Evolutionary conservation across 2,888 invertebrate species (phyloP), one percentile per base, ranked within the genome.

Genomic region (Cataglyphis rosenhaueri): DNA sequence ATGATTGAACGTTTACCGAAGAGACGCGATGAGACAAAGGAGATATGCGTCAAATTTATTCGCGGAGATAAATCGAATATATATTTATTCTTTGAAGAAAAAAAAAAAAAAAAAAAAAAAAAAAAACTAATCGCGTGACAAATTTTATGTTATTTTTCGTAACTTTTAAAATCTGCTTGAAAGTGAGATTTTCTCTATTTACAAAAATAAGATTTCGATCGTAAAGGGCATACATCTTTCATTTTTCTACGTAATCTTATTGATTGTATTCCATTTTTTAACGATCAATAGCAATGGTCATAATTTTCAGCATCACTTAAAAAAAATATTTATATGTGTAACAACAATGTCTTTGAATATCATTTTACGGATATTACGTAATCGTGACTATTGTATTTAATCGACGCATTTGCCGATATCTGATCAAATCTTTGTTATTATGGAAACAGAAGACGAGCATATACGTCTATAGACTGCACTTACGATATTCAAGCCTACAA

Each of bases 1-100:
- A 78, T 70, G 64, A 79, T 79, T 59, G 78, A 79, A 79, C 70
- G 35, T 79, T 79, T 79, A 79, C 70, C 70, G 70, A 35, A 70
- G 35, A 59, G 70, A 15, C 10, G 44, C 44, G 78, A 78, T 70
- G 44, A 78, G 48, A 52, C 18, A 52, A 52, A 52, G 2, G 59
- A 25, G 48, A 61, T 79, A 25, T 10, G 52, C 44, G 70, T 41
- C 21, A 48, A 79, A 79, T 79, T 79, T 79, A 70, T 79, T 79
- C 70, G 25, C 38, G 70, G 44, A 59, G 32, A 70, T 35, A 44
- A 25, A 65, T n/a, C 6, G n/a, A 25, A 59, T 59, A 70, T n/a
- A 44, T 78, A 35, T 32, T 70, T 59, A 55, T 76, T 78, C 18
- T 18, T 9, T 15, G 35, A 44, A 44, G 32, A 35, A 6, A 3